Evolutionary conservation across 2,888 invertebrate species (phyloP), one percentile per base, ranked within the genome.

Genomic region (Tiphia femorata): DNA sequence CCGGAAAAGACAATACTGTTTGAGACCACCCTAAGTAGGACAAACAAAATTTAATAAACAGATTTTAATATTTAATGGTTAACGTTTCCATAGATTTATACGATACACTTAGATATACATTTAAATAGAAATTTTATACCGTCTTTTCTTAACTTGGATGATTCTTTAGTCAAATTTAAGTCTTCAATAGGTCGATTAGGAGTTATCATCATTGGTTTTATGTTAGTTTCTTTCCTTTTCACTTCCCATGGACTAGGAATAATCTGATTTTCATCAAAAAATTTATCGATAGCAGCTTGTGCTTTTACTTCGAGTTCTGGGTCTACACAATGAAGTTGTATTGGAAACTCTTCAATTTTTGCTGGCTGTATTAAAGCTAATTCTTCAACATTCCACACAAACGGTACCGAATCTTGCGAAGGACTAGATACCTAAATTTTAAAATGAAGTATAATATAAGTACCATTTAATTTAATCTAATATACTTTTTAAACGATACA

Each of bases 381-480:
- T 74, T 91, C 90, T 58, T 92, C 91, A 58, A 92, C 90, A 42
- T 88, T 90, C 92, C 92, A 92, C 52, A 86, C 84, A 72, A 90
- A 90, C 52, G 85, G 85, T n/a, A 85, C 82, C 5, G 84, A 85
- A 7, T 64, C 57, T 58, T 82, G 80, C 6, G 59, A 51, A 1
- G 85, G 80, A 42, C 78, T 84, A 8, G 81, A 74, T 27, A 76
- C 78, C 86, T 86, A 86, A 86, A 85, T 5, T 42, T 12, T 42
- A 8, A 1, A 14, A 20, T 33, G 7, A 23, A 43, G n/a, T n/a
- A n/a, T n/a, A n/a, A n/a, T n/a, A n/a, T n/a, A n/a, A n/a, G n/a
- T n/a, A n/a, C n/a, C n/a, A n/a, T n/a, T n/a, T n/a, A n/a, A n/a
- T n/a, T n/a, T n/a, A n/a, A n/a, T n/a, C n/a, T n/a, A n/a, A n/a